Evolutionary conservation across 2,888 invertebrate genomes (phyloP).

Genomic region (Carcina quercana): DNA sequence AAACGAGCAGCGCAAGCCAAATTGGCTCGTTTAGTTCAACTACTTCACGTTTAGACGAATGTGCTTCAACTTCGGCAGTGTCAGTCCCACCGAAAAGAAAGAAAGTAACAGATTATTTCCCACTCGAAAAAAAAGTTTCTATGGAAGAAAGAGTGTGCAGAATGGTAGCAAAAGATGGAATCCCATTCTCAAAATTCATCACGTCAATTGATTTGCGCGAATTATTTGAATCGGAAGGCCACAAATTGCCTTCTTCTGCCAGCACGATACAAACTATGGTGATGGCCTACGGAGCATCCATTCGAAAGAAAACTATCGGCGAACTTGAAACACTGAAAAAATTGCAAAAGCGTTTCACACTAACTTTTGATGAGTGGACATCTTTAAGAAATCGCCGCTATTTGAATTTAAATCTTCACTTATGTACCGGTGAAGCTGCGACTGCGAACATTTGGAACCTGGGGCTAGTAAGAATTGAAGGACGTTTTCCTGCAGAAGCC

Average conservation of each 20-base stretch:
- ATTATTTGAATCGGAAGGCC: background rate
- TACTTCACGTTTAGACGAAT: slow-evolving; percentile 1
- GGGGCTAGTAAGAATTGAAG: background rate
- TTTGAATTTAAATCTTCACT: background rate
- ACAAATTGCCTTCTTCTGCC: background rate
- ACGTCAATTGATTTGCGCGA: background rate
- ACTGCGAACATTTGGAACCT: background rate
- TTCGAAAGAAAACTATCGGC: background rate
- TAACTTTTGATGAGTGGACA: background rate
- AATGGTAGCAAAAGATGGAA: background rate
- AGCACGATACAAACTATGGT: background rate
- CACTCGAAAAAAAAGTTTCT: background rate
- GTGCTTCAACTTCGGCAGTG: slow-evolving; percentile 2
- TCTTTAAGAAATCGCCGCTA: background rate
- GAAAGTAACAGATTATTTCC: background rate
- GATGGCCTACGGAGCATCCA: background rate
- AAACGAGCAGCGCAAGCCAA: slow-evolving; percentile 4
- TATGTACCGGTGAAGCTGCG: background rate
- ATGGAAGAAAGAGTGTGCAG: background rate
- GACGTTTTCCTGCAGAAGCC: background rate
- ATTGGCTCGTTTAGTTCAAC: slow-evolving; percentile 2
- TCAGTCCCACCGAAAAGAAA: slow-evolving; percentile 1
- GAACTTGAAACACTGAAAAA: background rate
- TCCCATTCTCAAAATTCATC: background rate
- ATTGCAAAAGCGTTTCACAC: background rate